A percentile compares a stretch with the other conserved stretches of the same genome.
phyloP scores from a whole-genome alignment of 2,797 vertebrate species.

The Erethizon dorsatum region DNA sequence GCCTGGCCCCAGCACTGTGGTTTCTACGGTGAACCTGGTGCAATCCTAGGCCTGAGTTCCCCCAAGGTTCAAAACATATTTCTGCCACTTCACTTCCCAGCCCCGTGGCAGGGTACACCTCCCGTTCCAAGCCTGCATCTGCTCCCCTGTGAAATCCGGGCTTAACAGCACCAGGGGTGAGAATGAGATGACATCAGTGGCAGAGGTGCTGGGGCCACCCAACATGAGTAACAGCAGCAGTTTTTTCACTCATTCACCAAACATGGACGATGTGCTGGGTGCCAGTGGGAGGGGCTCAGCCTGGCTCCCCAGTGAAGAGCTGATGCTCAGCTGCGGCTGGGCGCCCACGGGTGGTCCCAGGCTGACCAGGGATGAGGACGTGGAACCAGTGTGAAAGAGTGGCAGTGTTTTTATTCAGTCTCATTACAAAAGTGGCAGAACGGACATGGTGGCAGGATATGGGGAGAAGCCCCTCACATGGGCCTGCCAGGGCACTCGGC shows the following conservation, averaged over 20 bases:
- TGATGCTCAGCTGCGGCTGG: neutral
- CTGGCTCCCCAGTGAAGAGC: neutral
- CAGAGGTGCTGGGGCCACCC: accelerated
- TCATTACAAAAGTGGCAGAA: neutral
- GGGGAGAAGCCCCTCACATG: neutral
- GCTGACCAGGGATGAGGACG: neutral
- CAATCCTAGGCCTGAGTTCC: neutral
- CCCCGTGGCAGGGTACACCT: neutral
- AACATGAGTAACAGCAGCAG: accelerated
- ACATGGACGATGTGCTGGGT: neutral
- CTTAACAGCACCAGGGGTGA: accelerated
- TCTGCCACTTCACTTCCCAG: neutral
- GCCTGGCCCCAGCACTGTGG: neutral
- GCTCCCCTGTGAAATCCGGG: no score
- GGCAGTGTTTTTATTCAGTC: conserved; percentile 56
- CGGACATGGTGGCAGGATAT: accelerated
- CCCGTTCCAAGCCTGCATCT: accelerated
- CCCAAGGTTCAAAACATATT: neutral
- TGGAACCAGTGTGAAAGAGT: neutral
- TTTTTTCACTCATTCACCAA: neutral
- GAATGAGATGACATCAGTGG: no score
- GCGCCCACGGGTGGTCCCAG: neutral
- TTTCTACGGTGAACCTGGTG: neutral
- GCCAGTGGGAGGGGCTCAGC: neutral
- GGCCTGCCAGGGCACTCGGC: neutral